These are phyloP conservation scores for Sphaerodactylus townsendi DNA, from an alignment of 2,113 vertebrate species.

Conservation along the genomic window DNA sequence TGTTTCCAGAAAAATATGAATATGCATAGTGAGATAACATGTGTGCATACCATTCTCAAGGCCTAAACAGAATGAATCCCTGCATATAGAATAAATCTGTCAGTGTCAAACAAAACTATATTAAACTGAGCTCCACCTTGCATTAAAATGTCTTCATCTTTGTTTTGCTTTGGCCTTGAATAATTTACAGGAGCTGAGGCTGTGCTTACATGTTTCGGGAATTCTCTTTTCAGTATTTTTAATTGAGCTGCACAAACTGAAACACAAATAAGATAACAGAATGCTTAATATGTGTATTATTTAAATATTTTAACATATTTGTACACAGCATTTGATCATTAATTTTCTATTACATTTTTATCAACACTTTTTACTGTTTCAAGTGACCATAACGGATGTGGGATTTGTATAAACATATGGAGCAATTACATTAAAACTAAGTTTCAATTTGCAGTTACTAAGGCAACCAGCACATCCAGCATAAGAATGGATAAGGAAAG, in stretches of 20 bases:
- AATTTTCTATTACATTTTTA: conserved; percentile 10
- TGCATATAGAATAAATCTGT: background rate
- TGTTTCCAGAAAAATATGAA: background rate
- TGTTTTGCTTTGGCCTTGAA: background rate
- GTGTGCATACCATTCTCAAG: background rate
- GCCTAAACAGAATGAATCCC: background rate
- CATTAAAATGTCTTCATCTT: background rate
- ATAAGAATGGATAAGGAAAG: background rate
- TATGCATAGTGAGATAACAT: background rate
- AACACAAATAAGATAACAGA: background rate
- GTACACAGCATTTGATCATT: conserved; percentile 1
- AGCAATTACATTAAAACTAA: conserved; percentile 23
- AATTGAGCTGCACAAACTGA: background rate
- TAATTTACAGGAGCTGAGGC: background rate
- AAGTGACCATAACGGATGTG: background rate
- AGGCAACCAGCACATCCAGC: conserved; percentile 2
- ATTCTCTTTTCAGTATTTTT: background rate
- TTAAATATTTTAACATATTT: background rate
- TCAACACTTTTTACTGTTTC: conserved; percentile 9
- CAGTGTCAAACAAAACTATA: background rate
- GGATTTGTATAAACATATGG: conserved; percentile 11
- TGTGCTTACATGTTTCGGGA: background rate
- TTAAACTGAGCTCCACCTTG: background rate
- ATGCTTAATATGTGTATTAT: background rate
- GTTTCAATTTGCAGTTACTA: conserved; percentile 25